Evolutionary conservation across 2,113 vertebrate species (phyloP).

Genomic region (Oplegnathus fasciatus): DNA sequence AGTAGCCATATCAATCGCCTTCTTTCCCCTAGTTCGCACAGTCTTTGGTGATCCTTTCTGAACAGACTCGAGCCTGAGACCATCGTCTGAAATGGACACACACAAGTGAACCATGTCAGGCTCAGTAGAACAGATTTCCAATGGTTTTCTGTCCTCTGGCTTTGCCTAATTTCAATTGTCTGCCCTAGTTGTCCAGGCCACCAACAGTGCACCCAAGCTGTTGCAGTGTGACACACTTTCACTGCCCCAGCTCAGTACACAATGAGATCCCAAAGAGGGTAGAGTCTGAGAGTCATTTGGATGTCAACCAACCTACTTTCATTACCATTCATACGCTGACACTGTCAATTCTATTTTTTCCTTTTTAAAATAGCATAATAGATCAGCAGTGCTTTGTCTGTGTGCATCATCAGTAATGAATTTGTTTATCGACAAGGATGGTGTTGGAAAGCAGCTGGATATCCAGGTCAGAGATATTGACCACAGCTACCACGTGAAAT

Average conservation of each 20-base stretch:
- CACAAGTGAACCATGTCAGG: slow-evolving; percentile 83
- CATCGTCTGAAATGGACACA: slow-evolving; percentile 72
- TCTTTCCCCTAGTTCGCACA: slow-evolving; percentile 36
- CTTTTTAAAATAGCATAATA: slow-evolving; percentile 65
- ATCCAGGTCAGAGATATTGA: slow-evolving; percentile 87
- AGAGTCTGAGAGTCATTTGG: slow-evolving; percentile 41
- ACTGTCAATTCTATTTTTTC: slow-evolving; percentile 57
- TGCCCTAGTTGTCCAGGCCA: slow-evolving; percentile 69
- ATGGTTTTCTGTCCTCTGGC: slow-evolving; percentile 66
- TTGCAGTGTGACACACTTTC: slow-evolving; percentile 76
- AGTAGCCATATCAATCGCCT: slow-evolving; percentile 58
- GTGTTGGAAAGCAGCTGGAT: slow-evolving; percentile 65
- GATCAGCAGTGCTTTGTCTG: slow-evolving; percentile 60
- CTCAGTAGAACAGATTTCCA: slow-evolving; percentile 59
- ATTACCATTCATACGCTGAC: slow-evolving; percentile 44
- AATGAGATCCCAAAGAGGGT: slow-evolving; percentile 51
- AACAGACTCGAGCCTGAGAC: slow-evolving; percentile 76
- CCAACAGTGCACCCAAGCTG: slow-evolving; percentile 47
- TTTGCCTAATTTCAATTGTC: slow-evolving; percentile 65
- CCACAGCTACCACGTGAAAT: slow-evolving; percentile 70
- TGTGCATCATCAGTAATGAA: slow-evolving; percentile 74
- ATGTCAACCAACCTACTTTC: slow-evolving; percentile 65
- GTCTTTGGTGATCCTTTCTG: slow-evolving; percentile 72
- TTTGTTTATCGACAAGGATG: slow-evolving; percentile 75
- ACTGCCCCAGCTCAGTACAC: slow-evolving; percentile 30